These are phyloP conservation scores for Aspidapion aeneum DNA, from an alignment of 2,888 invertebrate genomes.

Conservation along the genomic window DNA sequence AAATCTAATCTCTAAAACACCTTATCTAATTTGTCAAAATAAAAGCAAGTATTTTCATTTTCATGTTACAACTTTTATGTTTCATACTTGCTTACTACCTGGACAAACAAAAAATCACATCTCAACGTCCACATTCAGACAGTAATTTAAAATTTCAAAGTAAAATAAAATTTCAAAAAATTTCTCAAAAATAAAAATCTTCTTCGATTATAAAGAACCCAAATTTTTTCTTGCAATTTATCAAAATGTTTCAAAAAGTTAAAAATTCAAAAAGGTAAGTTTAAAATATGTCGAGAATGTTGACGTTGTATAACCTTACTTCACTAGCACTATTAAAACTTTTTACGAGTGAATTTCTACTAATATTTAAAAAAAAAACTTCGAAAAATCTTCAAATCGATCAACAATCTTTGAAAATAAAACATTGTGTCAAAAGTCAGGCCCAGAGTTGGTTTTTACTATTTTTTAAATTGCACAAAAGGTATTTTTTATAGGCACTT, in stretches of 20 bases:
- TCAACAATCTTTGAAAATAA: too few species aligned
- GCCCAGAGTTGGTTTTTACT: conserved; percentile 40
- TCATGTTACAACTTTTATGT: background rate
- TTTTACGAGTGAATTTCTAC: conserved; percentile 42
- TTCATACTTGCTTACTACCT: conserved; percentile 10
- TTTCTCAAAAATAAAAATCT: too few species aligned
- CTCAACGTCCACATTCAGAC: too few species aligned
- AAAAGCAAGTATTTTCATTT: background rate
- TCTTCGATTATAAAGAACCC: too few species aligned
- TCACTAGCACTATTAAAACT: conserved; percentile 37
- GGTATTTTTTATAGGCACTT: conserved; percentile 46
- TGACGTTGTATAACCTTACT: conserved; percentile 34
- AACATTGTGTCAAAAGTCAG: conserved; percentile 46
- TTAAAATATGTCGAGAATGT: background rate
- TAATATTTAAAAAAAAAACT: too few species aligned
- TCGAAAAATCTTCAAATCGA: too few species aligned
- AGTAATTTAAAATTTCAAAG: too few species aligned
- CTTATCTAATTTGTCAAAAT: background rate
- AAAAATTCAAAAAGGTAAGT: conserved; percentile 21
- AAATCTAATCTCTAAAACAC: background rate
- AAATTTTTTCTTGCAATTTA: too few species aligned
- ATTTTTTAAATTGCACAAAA: conserved; percentile 47
- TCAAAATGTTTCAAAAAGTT: too few species aligned
- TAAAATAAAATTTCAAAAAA: too few species aligned
- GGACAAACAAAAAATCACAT: conserved; percentile 40